These are phyloP conservation scores for Tychaedon coryphoeus DNA, from an alignment of 2,113 vertebrate genomes.

Conservation along the genomic window DNA sequence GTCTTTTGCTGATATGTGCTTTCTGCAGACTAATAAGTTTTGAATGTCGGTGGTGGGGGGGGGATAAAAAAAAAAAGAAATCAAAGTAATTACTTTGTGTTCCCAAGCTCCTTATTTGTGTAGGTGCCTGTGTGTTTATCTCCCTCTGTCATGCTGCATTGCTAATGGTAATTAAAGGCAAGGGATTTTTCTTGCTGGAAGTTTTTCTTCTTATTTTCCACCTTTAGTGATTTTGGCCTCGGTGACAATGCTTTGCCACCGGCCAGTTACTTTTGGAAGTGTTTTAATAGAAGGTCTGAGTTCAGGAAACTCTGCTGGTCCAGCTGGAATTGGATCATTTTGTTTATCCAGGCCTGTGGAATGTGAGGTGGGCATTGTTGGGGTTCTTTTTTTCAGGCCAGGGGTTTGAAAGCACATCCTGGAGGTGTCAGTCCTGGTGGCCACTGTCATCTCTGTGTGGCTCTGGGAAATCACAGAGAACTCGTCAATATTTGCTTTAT, in stretches of 20 bases:
- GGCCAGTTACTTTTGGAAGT: neutral
- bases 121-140: conserved; percentile 43
- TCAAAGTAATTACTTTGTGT: conserved; percentile 71
- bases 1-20: conserved; percentile 59
- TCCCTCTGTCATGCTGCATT: conserved; percentile 60
- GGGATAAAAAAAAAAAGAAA: neutral
- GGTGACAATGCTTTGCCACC: fast-evolving
- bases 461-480: fast-evolving
- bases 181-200: conserved; percentile 43
- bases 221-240: neutral
- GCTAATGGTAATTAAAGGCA: conserved; percentile 69
- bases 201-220: conserved; percentile 30
- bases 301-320: neutral
- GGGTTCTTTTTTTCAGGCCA: neutral
- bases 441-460: fast-evolving
- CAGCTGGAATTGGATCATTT: neutral
- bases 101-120: conserved; percentile 41
- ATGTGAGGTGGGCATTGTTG: fast-evolving
- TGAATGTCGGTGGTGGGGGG: conserved; percentile 3
- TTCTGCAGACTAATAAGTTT: conserved; percentile 69
- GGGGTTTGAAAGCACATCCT: neutral
- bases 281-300: neutral
- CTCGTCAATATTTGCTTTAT: fast-evolving
- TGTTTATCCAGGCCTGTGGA: neutral
- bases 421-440: neutral